phyloP scores from a whole-genome alignment of 2,113 vertebrate genomes.

The Chaetops frenatus region DNA sequence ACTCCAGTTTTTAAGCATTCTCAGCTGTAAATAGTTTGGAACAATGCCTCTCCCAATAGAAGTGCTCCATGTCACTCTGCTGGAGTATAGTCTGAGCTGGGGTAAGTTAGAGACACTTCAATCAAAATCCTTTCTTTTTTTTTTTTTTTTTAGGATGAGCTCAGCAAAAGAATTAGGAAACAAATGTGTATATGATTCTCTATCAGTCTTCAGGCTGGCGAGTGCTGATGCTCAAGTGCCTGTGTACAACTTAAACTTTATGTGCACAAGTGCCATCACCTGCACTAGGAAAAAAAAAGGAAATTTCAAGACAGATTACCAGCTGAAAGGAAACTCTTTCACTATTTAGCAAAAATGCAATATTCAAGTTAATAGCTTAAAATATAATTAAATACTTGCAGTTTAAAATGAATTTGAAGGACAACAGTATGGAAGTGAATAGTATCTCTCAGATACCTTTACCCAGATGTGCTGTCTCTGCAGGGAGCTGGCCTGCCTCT shows the following conservation, averaged over 20 bases:
- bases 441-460: neutral
- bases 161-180: neutral
- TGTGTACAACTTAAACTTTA: neutral
- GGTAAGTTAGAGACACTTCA: slow-evolving; percentile 13
- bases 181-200: neutral
- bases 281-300: neutral
- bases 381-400: neutral
- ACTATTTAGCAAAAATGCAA: neutral
- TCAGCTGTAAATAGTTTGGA: slow-evolving; percentile 31
- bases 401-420: neutral
- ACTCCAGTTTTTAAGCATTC: slow-evolving; percentile 26
- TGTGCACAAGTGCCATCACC: neutral
- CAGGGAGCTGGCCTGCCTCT: neutral
- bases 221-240: neutral
- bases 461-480: neutral
- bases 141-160: neutral
- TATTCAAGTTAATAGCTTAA: neutral
- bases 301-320: neutral
- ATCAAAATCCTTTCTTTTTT: neutral
- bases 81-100: neutral
- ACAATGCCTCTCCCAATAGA: slow-evolving; percentile 14
- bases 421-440: neutral
- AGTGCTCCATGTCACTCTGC: neutral
- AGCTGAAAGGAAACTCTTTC: neutral
- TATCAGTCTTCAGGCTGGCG: neutral